phyloP scores from a whole-genome alignment of 2,113 vertebrate species.

The Brachionichthys hirsutus region DNA sequence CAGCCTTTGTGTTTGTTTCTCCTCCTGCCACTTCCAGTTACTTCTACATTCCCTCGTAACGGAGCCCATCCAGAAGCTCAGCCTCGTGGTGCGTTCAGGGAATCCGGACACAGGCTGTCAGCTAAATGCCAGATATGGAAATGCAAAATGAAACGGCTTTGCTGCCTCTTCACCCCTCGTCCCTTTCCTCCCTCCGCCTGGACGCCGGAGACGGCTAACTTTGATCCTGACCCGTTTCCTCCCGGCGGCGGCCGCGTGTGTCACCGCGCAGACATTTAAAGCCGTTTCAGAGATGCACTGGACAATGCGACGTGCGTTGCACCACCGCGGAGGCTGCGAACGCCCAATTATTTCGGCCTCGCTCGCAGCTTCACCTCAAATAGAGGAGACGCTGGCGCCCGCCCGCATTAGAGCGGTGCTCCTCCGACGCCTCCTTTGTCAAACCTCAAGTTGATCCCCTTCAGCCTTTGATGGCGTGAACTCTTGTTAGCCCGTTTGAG shows the following conservation, averaged over 20 bases:
- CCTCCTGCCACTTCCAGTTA: slow-evolving; percentile 36
- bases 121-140: slow-evolving; percentile 41
- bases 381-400: slow-evolving; percentile 60
- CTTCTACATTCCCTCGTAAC: slow-evolving; percentile 10
- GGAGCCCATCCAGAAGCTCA: slow-evolving; percentile 15
- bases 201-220: slow-evolving; percentile 50
- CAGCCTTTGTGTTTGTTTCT: slow-evolving; percentile 3
- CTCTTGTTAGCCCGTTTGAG: slow-evolving; percentile 1
- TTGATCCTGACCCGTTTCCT: slow-evolving; percentile 74
- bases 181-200: slow-evolving; percentile 51
- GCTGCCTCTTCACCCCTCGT: slow-evolving; percentile 40
- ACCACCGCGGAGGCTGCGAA: slow-evolving; percentile 22
- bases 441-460: slow-evolving; percentile 28
- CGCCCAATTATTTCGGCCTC: slow-evolving; percentile 64
- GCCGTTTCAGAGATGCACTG: slow-evolving; percentile 60
- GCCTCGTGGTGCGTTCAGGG: slow-evolving; percentile 13
- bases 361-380: slow-evolving; percentile 57
- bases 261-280: slow-evolving; percentile 48
- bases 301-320: slow-evolving; percentile 54
- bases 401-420: slow-evolving; percentile 40
- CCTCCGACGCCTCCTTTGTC: slow-evolving; percentile 46
- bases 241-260: slow-evolving; percentile 52
- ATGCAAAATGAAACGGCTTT: slow-evolving; percentile 37
- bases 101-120: slow-evolving; percentile 38
- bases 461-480: slow-evolving; percentile 11